These are phyloP conservation scores for Silurus lanzhouensis DNA, from an alignment of 2,797 vertebrate genomes.

Conservation along the genomic window DNA sequence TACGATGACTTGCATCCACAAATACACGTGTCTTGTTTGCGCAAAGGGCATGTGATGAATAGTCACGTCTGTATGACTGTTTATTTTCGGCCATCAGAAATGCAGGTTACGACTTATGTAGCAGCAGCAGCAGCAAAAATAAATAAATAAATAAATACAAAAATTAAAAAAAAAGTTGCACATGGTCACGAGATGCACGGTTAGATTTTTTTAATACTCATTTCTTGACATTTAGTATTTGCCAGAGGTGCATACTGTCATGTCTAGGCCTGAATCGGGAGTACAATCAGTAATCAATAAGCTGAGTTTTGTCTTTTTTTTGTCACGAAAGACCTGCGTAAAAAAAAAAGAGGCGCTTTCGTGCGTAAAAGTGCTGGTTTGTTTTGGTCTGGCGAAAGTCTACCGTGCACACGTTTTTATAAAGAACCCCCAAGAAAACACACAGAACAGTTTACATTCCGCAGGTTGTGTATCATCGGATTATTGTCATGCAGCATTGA, in stretches of 20 bases:
- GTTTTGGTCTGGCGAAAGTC: background rate
- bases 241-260: background rate
- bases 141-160: no score
- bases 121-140: no score
- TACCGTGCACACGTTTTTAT: background rate
- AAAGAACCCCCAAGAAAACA: background rate
- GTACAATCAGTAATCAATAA: background rate
- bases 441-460: background rate
- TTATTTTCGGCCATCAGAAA: conserved; percentile 6
- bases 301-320: background rate
- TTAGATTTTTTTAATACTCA: background rate
- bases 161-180: no score
- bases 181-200: background rate
- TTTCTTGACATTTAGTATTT: background rate
- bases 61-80: conserved; percentile 17
- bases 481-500: background rate
- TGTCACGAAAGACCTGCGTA: background rate
- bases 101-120: background rate
- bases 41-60: conserved; percentile 12
- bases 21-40: conserved; percentile 16
- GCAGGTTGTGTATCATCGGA: background rate
- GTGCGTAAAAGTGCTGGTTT: background rate
- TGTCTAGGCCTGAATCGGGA: background rate
- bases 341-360: background rate
- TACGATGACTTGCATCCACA: background rate